phyloP scores from a whole-genome alignment of 1,140 invertebrate species.

The Chironomus tepperi region DNA sequence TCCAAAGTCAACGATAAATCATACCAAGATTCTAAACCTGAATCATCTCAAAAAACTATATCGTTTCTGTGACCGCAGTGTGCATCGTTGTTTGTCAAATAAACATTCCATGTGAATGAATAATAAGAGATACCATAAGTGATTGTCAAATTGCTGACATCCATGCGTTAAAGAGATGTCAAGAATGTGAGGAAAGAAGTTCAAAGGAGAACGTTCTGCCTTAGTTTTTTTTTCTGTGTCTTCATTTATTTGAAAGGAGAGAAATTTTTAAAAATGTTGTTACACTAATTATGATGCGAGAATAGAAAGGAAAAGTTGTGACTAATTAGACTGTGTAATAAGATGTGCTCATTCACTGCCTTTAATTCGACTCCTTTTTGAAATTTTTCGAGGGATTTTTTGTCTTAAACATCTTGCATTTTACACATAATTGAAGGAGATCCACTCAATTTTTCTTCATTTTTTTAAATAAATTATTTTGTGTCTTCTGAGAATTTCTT shows the following conservation, averaged over 20 bases:
- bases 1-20: too few species aligned
- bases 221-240: too few species aligned
- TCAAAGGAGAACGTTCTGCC: neutral
- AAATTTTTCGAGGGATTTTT: neutral
- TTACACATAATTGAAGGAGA: conserved; percentile 6
- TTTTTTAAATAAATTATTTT: neutral
- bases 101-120: neutral
- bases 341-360: conserved; percentile 2
- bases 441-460: neutral
- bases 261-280: neutral
- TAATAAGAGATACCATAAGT: neutral
- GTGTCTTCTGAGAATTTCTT: neutral
- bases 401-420: neutral
- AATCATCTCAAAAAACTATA: too few species aligned
- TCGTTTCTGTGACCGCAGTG: too few species aligned
- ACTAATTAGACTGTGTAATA: conserved; percentile 5
- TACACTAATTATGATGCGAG: neutral
- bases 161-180: neutral
- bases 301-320: neutral
- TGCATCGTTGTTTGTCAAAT: neutral
- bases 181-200: neutral
- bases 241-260: too few species aligned
- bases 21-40: too few species aligned
- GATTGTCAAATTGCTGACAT: conserved; percentile 12
- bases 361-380: conserved; percentile 2